Evolutionary conservation across 2,797 vertebrate genomes (phyloP), one percentile per base, ranked within the genome.

Genomic region (Mionectes olivaceus): DNA sequence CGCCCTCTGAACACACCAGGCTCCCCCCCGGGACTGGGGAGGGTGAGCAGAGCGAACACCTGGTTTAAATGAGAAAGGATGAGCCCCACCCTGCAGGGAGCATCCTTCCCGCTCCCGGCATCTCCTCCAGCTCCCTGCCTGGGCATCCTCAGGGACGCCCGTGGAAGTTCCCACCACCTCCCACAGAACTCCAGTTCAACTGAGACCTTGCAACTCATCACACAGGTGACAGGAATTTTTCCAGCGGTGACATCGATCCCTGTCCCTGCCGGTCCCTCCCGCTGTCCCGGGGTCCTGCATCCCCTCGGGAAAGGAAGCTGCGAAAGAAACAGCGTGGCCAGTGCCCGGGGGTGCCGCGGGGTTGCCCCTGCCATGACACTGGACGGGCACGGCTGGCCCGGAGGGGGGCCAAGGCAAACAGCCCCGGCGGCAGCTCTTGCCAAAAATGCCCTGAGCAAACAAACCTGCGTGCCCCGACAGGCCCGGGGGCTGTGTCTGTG

Each of bases 1-100:
- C 4, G 0, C 69, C 30, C 21, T 7, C 83, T 18, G 44, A n/a
- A 3, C 64, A 1, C 25, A 1, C 17, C 25, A 0, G 33, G 15
- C 30, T 64, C 61, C 30, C 21, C 21, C 22, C 30, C 0, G 2
- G 1, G 28, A 5, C 44, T 6, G 57, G 23, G 30, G 5, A 12
- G 16, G 41, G 18, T 5, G 33, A 53, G 39, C 32, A 43, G 19
- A 13, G 19, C 41, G 2, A 27, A 25, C 5, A 4, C 43, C 4
- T 11, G 3, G 19, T 43, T 53, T 1, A 5, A 11, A 13, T 1
- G 50, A 27, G 46, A 23, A n/a, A 23, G 39, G 37, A 10, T 2
- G 13, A 35, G 61, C 49, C 47, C 55, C 55, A 53, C 50, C 46
- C 50, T 4, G 6, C 44, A 13, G 4, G 52, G 49, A 86, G 0